phyloP scores from a whole-genome alignment of 1,140 invertebrate species.

The Microplitis demolitor region DNA sequence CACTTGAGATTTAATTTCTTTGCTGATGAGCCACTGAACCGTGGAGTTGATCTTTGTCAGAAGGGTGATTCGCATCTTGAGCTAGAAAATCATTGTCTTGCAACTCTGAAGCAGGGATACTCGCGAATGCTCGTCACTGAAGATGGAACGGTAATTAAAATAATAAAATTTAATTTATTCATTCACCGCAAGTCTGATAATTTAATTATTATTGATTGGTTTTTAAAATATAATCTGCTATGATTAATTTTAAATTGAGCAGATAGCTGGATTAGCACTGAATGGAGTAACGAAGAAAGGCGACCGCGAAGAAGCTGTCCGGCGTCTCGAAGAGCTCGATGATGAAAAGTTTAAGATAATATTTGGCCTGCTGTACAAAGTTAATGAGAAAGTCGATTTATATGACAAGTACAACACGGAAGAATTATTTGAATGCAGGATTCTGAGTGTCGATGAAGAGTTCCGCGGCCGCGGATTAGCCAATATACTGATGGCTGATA shows the following conservation, averaged over 20 bases:
- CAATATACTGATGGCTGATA: constrained; percentile 69
- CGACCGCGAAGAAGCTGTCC: constrained; percentile 65
- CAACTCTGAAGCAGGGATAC: constrained; percentile 72
- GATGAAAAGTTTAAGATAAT: constrained; percentile 71
- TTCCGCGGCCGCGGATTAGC: constrained; percentile 75
- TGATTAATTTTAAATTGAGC: constrained; percentile 29
- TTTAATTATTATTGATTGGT: too few species aligned
- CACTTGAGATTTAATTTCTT: constrained; percentile 77
- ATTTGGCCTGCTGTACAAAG: constrained; percentile 68
- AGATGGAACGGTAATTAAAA: constrained; percentile 65
- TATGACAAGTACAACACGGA: constrained; percentile 71
- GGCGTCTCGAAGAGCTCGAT: constrained; percentile 63
- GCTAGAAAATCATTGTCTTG: constrained; percentile 74
- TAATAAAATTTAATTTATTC: background rate
- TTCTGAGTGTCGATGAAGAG: constrained; percentile 74
- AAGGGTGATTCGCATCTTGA: constrained; percentile 70
- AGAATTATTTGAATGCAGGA: constrained; percentile 78
- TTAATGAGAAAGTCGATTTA: constrained; percentile 67
- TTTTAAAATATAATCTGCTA: background rate
- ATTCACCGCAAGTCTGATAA: background rate
- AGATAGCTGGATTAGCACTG: constrained; percentile 71
- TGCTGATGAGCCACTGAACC: constrained; percentile 79
- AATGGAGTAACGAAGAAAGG: constrained; percentile 67
- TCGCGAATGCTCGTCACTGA: constrained; percentile 72
- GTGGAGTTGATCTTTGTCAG: constrained; percentile 71